A percentile compares a stretch with the other conserved stretches of the same genome.
phyloP scores from a whole-genome alignment of 1,140 invertebrate species.

The Lethrus apterus region DNA sequence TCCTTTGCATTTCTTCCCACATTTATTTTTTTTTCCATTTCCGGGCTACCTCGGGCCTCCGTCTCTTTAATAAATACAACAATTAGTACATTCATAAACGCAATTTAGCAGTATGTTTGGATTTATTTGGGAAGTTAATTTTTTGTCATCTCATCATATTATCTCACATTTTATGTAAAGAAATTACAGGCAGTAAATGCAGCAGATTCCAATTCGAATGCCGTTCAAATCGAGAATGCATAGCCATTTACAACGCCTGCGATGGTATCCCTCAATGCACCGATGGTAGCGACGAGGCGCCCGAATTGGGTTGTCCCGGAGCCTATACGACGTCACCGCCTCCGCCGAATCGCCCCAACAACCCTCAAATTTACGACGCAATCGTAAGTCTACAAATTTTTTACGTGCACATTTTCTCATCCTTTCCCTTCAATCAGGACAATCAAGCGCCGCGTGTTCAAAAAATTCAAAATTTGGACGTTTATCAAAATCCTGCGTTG shows the following conservation, averaged over 20 bases:
- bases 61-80: neutral
- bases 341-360: slow-evolving; percentile 17
- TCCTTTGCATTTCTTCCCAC: too few species aligned
- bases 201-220: slow-evolving; percentile 83
- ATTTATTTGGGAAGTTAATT: too few species aligned
- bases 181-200: slow-evolving; percentile 47
- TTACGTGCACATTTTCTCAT: too few species aligned
- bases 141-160: too few species aligned
- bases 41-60: neutral
- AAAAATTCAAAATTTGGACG: slow-evolving; percentile 1
- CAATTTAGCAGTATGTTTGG: neutral
- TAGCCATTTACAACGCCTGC: slow-evolving; percentile 92
- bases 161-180: neutral
- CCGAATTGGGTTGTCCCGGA: slow-evolving; percentile 67
- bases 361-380: neutral
- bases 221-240: slow-evolving; percentile 77
- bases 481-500: neutral
- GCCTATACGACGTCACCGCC: slow-evolving; percentile 5
- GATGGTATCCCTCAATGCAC: slow-evolving; percentile 90
- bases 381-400: neutral
- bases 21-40: too few species aligned
- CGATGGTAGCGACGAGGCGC: slow-evolving; percentile 84
- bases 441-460: neutral
- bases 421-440: neutral
- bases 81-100: neutral